Conservation (phyloP, 2,888 invertebrate species). For the Willowsia nigromaculata region DNA sequence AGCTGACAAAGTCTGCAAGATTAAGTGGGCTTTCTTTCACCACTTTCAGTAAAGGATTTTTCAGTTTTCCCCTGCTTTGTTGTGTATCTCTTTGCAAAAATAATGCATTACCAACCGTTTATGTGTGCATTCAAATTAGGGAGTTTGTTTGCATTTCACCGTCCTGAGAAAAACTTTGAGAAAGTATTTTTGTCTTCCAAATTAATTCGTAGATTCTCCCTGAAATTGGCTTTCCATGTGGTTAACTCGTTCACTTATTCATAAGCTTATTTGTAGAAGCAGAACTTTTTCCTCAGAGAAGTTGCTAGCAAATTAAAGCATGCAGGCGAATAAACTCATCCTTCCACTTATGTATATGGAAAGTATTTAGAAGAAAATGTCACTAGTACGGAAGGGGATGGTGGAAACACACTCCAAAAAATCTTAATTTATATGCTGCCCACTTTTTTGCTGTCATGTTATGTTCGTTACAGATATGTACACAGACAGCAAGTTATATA, state of each 20-base stretch:
- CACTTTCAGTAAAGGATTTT: background rate
- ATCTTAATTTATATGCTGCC: no score
- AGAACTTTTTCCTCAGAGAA: background rate
- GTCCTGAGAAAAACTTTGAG: background rate
- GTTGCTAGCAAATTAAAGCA: background rate
- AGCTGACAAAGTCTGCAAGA: background rate
- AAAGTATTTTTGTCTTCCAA: background rate
- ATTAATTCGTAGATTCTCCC: background rate
- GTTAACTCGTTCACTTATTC: background rate
- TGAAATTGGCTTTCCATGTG: conserved; percentile 6
- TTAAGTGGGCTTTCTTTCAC: conserved; percentile 19
- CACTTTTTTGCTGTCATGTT: no score
- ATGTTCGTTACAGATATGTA: no score
- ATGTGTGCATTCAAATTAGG: background rate
- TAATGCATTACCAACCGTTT: background rate
- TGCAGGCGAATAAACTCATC: no score
- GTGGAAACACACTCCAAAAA: no score
- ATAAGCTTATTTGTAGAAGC: background rate
- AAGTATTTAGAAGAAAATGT: no score
- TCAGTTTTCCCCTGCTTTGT: background rate
- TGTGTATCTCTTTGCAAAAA: background rate
- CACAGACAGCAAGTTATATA: no score
- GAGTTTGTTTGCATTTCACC: conserved; percentile 6
- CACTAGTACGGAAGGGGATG: no score
- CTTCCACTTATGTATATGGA: no score